Percentiles rank a stretch among this genome's conserved stretches.
These are phyloP conservation scores for Parapsyche elsis DNA, from an alignment of 1,140 invertebrate species.

Conservation along the genomic window DNA sequence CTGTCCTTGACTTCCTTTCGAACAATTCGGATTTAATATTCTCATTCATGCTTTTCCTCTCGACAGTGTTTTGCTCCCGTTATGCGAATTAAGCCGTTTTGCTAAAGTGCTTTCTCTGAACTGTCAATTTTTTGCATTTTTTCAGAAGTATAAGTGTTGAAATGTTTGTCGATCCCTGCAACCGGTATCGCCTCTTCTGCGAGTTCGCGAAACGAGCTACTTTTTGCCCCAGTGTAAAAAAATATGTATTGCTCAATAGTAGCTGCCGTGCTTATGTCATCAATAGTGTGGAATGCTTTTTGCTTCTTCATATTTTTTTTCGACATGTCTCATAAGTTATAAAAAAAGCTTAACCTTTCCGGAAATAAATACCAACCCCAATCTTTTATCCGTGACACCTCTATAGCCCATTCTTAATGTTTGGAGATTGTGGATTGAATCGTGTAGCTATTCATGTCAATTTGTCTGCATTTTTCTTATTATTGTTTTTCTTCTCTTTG, in stretches of 20 bases:
- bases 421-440: too few relatives aligned
- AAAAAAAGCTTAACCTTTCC: neutral
- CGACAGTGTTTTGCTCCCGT: too few relatives aligned
- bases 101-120: neutral
- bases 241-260: neutral
- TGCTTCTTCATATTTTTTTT: neutral
- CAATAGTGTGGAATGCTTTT: neutral
- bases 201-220: neutral
- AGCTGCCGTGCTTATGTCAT: conserved; percentile 31
- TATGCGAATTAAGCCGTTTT: neutral
- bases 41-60: neutral
- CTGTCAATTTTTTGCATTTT: too few relatives aligned
- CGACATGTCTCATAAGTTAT: neutral
- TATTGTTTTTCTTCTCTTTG: too few relatives aligned
- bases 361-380: too few relatives aligned
- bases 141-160: too few relatives aligned
- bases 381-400: too few relatives aligned
- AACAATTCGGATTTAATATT: neutral
- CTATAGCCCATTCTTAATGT: too few relatives aligned
- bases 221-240: conserved; percentile 21
- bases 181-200: too few relatives aligned
- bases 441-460: too few relatives aligned
- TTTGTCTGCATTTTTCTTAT: neutral
- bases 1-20: conserved; percentile 2
- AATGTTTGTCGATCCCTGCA: too few relatives aligned